phyloP scores from a whole-genome alignment of 2,888 invertebrate species.

The Podotricha telesiphe region DNA sequence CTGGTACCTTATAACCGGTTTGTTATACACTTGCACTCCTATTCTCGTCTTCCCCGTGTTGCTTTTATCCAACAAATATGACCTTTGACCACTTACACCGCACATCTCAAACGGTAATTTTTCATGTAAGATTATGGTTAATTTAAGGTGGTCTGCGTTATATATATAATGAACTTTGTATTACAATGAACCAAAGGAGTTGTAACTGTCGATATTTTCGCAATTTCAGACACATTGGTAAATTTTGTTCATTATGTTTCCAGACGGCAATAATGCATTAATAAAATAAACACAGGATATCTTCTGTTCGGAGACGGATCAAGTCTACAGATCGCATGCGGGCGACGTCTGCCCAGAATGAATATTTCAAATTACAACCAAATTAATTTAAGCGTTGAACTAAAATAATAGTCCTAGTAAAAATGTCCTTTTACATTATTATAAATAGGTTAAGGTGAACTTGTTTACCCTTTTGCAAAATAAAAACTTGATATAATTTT shows the following conservation, averaged over 20 bases:
- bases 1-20: slow-evolving; percentile 64
- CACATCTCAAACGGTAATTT: slow-evolving; percentile 1
- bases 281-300: slow-evolving; percentile 42
- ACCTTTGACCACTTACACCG: slow-evolving; percentile 49
- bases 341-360: slow-evolving; percentile 20
- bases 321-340: slow-evolving; percentile 34
- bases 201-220: neutral
- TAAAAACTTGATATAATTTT: slow-evolving; percentile 35
- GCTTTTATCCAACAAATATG: slow-evolving; percentile 59
- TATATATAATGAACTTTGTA: no score
- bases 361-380: neutral
- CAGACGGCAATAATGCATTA: slow-evolving; percentile 46
- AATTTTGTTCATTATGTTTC: slow-evolving; percentile 43
- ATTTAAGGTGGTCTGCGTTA: neutral
- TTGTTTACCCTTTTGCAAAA: slow-evolving; percentile 48
- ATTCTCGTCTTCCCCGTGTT: slow-evolving; percentile 55
- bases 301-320: slow-evolving; percentile 30
- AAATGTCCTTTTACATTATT: neutral
- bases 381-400: no score
- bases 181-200: no score
- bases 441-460: slow-evolving; percentile 23
- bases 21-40: slow-evolving; percentile 69
- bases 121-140: neutral
- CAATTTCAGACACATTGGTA: neutral
- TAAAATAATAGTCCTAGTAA: neutral